Evolutionary conservation across 2,113 vertebrate genomes (phyloP).

Genomic region (Gobius niger): DNA sequence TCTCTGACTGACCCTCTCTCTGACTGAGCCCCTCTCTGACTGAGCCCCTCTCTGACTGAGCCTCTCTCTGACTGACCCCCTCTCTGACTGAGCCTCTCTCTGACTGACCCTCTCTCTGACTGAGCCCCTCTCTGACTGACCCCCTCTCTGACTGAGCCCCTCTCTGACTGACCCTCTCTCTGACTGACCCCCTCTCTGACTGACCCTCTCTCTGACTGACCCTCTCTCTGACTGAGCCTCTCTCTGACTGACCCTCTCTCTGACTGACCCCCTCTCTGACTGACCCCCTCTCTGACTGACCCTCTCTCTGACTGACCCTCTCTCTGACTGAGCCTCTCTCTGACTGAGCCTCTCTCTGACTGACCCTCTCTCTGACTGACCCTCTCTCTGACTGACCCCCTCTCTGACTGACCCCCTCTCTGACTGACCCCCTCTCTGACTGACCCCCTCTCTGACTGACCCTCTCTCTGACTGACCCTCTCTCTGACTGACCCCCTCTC

Average conservation of each 20-base stretch:
- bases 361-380: background rate
- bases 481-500: background rate
- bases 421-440: constrained; percentile 15
- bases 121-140: background rate
- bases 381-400: background rate
- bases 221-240: too few relatives aligned
- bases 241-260: background rate
- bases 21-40: constrained; percentile 16
- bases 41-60: too few relatives aligned
- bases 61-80: background rate
- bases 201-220: too few relatives aligned
- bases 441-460: background rate
- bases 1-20: background rate
- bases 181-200: background rate
- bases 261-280: constrained; percentile 15
- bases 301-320: background rate
- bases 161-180: background rate
- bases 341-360: background rate
- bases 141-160: background rate
- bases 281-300: background rate
- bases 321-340: too few relatives aligned
- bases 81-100: constrained; percentile 12
- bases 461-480: background rate
- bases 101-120: too few relatives aligned
- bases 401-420: background rate